Evolutionary conservation across 2,888 invertebrate species (phyloP), one percentile per base, ranked within the genome.

Genomic region (Pachliopta kotzebuea): DNA sequence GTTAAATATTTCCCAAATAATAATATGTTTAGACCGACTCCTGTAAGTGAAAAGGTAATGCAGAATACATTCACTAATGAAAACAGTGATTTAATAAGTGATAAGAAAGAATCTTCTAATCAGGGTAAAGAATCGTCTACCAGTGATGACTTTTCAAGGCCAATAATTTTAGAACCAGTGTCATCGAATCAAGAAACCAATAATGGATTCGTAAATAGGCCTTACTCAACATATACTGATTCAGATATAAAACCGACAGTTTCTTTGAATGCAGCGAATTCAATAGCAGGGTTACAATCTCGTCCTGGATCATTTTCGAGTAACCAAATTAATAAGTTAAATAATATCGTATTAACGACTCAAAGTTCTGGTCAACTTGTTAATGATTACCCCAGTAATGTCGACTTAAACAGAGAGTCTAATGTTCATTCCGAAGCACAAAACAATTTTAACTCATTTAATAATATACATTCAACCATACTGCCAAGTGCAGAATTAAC

Each of bases 401-500:
- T 26, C 0, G 23, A 59, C 1, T 50, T 50, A 18, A 65, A 50
- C 52, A 58, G 20, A 49, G 61, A 54, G n/a, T 17, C 42, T n/a
- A 31, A 56, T 54, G 56, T 26, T 45, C 57, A 57, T 7, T 18
- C 57, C 14, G 53, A 31, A 49, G 53, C 23, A 29, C 65, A 54
- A 55, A 18, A 49, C 4, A 21, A 58, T 6, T 58, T 29, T 11
- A 17, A 49, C 23, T 31, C 31, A 8, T 62, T 63, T 4, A 64
- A 60, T 56, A 62, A 49, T 21, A 2, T 55, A 18, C 62, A 56
- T 6, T 61, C 71, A 7, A 81, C 81, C 6, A 72, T 74, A 59
- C 70, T 78, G 53, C 84, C 84, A 37, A 71, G 76, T 53, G 75
- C 71, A 64, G 83, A 80, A 68, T 70, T 83, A 37, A 80, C 81